phyloP scores from a whole-genome alignment of 2,113 vertebrate genomes.

The Phalacrocorax carbo region DNA sequence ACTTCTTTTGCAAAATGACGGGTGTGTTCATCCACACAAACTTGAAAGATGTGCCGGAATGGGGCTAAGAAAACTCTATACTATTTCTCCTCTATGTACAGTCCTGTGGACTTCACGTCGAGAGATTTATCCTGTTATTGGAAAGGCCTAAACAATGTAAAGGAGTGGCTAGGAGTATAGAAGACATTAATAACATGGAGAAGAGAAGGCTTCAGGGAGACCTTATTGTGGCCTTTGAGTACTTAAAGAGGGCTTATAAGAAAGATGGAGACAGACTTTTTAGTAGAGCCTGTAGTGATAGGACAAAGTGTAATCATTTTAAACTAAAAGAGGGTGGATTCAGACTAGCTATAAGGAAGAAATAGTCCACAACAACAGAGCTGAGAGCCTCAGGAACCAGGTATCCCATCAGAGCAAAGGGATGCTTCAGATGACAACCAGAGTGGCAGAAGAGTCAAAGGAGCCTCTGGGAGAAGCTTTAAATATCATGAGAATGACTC shows the following conservation, averaged over 20 bases:
- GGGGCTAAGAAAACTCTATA: neutral
- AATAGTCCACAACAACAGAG: neutral
- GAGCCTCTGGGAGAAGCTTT: neutral
- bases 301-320: neutral
- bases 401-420: neutral
- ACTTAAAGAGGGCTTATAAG: neutral
- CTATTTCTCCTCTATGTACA: neutral
- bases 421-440: neutral
- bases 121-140: neutral
- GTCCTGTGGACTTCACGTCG: neutral
- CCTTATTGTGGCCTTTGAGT: neutral
- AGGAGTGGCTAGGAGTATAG: neutral
- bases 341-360: neutral
- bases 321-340: neutral
- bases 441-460: neutral
- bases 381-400: neutral
- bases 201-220: neutral
- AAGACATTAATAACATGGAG: neutral
- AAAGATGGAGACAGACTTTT: neutral
- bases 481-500: neutral
- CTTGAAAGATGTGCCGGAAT: neutral
- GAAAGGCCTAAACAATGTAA: neutral
- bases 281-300: neutral
- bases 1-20: conserved; percentile 29
- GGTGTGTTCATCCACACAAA: neutral